Evolutionary conservation across 2,113 vertebrate genomes (phyloP).

Genomic region (Epinephelus lanceolatus): DNA sequence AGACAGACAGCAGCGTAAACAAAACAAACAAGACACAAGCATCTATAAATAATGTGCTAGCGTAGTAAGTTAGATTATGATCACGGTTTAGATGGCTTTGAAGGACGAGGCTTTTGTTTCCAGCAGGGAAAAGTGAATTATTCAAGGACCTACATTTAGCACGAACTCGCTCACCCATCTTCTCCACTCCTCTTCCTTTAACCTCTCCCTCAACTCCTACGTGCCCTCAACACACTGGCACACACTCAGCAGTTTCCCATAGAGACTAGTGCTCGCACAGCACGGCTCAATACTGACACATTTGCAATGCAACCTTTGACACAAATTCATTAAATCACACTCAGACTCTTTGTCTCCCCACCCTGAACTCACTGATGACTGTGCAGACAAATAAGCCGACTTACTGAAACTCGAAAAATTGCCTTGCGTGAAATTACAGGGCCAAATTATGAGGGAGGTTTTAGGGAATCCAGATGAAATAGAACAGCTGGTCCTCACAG

Average conservation of each 20-base stretch:
- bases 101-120: conserved; percentile 53
- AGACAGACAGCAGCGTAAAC: conserved; percentile 10
- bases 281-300: conserved; percentile 23
- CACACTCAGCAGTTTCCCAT: conserved; percentile 43
- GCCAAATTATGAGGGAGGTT: conserved; percentile 13
- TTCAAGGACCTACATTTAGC: conserved; percentile 69
- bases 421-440: neutral
- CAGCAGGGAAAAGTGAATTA: conserved; percentile 69
- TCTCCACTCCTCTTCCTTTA: conserved; percentile 31
- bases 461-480: conserved; percentile 34
- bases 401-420: neutral
- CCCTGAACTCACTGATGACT: conserved; percentile 1
- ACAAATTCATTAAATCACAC: conserved; percentile 8
- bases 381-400: neutral
- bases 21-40: conserved; percentile 23
- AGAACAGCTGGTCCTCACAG: conserved; percentile 47
- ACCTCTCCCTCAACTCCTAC: conserved; percentile 26
- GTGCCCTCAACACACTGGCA: neutral
- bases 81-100: conserved; percentile 51
- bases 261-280: conserved; percentile 14
- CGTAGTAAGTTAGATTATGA: conserved; percentile 21
- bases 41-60: conserved; percentile 22
- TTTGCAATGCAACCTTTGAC: conserved; percentile 32
- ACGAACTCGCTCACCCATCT: conserved; percentile 61
- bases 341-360: neutral